Base-by-base conservation (phyloP, 2,888 invertebrate species). In the Drosophila cognata region DNA sequence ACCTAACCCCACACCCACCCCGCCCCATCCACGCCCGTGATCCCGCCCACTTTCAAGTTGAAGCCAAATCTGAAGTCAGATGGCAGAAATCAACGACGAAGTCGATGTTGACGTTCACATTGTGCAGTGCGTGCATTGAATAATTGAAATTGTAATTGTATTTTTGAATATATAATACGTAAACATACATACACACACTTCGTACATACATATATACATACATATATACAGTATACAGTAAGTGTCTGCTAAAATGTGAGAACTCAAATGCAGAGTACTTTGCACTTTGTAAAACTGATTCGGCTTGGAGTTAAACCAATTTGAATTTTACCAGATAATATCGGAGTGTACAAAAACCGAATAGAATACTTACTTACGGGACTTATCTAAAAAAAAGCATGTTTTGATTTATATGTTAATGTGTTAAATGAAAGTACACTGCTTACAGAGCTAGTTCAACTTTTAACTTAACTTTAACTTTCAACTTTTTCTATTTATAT, bases 51-150 rank as follows among this genome's bases (percentile, higher is more conserved):
- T 50, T 63, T 53, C 38, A 29, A 74, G 43, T 56, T 67, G 48
- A 67, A 63, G 28, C 48, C 11, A 41, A 50, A 58, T 36, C 58
- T 21, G 52, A 73, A 83, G 68, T 69, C 43, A 58, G 43, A 50
- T 43, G 29, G 43, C 35, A 48, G 43, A 63, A 46, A 28, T 38
- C 65, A 48, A 38, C 38, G 33, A 16, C 52, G 29, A 28, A 18
- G 31, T 29, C 36, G 28, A 28, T 33, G 55, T 46, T 21, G 60
- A 57, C 48, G 53, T 53, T 31, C 61, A 35, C 60, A 64, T 82
- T 56, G 58, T 69, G 83, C 74, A 88, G 79, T 82, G 91, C 82
- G 85, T 84, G 82, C 79, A 74, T 65, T 73, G 81, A 82, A 85
- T 81, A 77, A 74, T 84, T 82, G 72, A 89, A 80, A 88, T 79